These are phyloP conservation scores for Brachynemurus nebulosus DNA, from an alignment of 2,888 invertebrate species.

Conservation along the genomic window DNA sequence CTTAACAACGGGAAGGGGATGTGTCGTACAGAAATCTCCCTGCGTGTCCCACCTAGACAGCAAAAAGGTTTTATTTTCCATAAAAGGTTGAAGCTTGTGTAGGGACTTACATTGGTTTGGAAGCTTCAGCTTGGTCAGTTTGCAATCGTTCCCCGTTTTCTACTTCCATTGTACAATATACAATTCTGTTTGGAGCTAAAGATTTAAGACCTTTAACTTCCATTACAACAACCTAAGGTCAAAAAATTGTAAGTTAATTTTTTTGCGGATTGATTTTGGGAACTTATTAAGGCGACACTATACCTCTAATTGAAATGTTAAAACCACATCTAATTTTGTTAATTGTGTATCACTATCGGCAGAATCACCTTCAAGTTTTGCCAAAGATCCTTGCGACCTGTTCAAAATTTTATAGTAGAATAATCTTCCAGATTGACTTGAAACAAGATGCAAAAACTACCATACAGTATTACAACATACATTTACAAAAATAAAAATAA, in stretches of 20 bases:
- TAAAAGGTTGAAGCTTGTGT: neutral
- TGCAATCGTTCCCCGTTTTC: conserved; percentile 98
- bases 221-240: conserved; percentile 86
- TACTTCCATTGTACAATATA: conserved; percentile 99
- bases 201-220: conserved; percentile 98
- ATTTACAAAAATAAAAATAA: neutral
- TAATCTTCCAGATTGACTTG: conserved; percentile 14
- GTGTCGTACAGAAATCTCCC: conserved; percentile 97
- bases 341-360: conserved; percentile 92
- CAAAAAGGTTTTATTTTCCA: neutral
- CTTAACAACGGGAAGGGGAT: conserved; percentile 93
- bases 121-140: conserved; percentile 98
- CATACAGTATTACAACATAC: neutral
- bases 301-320: conserved; percentile 94
- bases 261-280: neutral
- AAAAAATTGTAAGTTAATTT: conserved; percentile 1
- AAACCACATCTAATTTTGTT: conserved; percentile 95
- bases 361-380: conserved; percentile 85
- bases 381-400: conserved; percentile 84
- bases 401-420: neutral
- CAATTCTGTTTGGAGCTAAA: conserved; percentile 90
- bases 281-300: too few relatives aligned
- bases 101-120: conserved; percentile 78
- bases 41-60: conserved; percentile 91
- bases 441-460: conserved; percentile 1